Percentiles rank a stretch among this genome's conserved stretches.
Conservation (phyloP, 37 sponge, comb jelly and placozoan species). For the Theonella swinhoei region DNA sequence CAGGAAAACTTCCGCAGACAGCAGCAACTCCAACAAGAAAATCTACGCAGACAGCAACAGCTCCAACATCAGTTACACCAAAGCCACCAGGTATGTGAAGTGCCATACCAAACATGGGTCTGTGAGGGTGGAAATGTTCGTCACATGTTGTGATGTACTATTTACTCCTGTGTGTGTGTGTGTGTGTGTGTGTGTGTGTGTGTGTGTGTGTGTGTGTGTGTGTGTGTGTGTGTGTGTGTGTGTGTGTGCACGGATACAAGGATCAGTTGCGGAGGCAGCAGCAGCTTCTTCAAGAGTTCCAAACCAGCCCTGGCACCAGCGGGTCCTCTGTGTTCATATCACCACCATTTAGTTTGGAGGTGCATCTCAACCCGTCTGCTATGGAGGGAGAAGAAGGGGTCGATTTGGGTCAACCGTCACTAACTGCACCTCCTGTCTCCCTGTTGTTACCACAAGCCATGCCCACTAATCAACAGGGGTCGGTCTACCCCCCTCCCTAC, state of each 20-base stretch:
- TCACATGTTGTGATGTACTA: not conserved
- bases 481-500: not conserved
- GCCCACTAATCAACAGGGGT: not conserved
- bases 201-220: no score
- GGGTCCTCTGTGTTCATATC: slow-evolving; percentile 37
- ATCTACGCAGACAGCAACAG: slow-evolving; percentile 15
- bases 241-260: no score
- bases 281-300: slow-evolving; percentile 24
- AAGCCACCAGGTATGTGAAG: not conserved
- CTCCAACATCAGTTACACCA: slow-evolving; percentile 2
- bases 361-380: not conserved
- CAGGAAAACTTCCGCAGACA: slow-evolving; percentile 27
- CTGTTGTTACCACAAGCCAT: no score
- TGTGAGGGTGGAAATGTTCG: not conserved
- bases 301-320: not conserved
- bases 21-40: slow-evolving; percentile 23
- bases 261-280: slow-evolving; percentile 8
- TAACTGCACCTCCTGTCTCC: not conserved
- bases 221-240: no score
- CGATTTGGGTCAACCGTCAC: not conserved
- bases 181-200: no score
- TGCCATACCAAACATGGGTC: not conserved
- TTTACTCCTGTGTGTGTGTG: no score
- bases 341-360: slow-evolving; percentile 6
- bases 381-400: not conserved